These are phyloP conservation scores for Phortica variegata DNA, from an alignment of 1,140 invertebrate genomes.

Conservation along the genomic window DNA sequence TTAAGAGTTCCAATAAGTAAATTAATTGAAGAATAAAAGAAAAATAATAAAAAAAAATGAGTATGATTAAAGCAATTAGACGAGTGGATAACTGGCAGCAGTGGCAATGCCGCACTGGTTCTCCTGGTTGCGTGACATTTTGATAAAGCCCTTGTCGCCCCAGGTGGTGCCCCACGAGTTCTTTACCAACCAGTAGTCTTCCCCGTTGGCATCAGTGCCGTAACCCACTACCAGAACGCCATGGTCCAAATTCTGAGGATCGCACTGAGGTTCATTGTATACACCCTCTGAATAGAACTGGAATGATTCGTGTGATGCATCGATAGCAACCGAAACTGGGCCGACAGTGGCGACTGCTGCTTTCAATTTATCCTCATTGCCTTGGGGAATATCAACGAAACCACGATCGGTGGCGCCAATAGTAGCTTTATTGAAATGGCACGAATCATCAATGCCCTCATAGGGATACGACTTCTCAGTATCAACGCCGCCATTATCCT, in stretches of 20 bases:
- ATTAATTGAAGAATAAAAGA: too few relatives aligned
- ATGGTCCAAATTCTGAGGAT: constrained; percentile 74
- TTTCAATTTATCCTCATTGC: constrained; percentile 73
- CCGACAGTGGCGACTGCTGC: constrained; percentile 86
- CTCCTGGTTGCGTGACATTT: constrained; percentile 82
- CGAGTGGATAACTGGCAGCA: constrained; percentile 77
- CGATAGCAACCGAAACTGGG: constrained; percentile 87
- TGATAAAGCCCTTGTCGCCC: constrained; percentile 86
- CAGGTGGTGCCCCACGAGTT: constrained; percentile 80
- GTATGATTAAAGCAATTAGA: too few relatives aligned
- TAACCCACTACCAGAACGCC: constrained; percentile 73
- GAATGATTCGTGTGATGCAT: constrained; percentile 79
- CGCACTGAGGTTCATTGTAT: constrained; percentile 68
- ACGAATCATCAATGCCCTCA: constrained; percentile 73
- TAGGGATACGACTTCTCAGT: constrained; percentile 92
- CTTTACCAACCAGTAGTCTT: constrained; percentile 67
- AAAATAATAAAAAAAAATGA: too few relatives aligned
- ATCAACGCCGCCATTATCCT: constrained; percentile 84
- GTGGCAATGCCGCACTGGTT: constrained; percentile 91
- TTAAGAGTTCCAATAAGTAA: too few relatives aligned
- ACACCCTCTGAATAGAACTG: constrained; percentile 67
- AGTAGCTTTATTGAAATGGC: constrained; percentile 72
- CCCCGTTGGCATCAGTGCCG: constrained; percentile 65
- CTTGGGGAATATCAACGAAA: constrained; percentile 65
- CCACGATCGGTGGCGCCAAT: constrained; percentile 71